Base-by-base conservation (phyloP, 2,113 vertebrate species). In the Hemiscyllium ocellatum region DNA sequence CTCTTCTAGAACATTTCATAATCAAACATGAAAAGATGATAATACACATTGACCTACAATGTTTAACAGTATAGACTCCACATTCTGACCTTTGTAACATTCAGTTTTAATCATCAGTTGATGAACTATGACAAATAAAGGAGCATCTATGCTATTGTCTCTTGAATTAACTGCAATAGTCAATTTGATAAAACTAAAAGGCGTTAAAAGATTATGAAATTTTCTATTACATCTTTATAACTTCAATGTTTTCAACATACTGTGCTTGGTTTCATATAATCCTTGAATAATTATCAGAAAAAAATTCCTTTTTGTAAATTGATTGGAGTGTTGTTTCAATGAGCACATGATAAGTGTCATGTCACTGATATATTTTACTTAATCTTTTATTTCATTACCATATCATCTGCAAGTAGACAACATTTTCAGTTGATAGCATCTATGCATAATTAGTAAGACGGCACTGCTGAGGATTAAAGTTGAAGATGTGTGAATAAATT, bases 401-500 rank as follows among this genome's bases (percentile, higher is more conserved):
- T n/a, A n/a, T 93, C 61, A 93, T 66, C 89, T 22, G 61, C 17
- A 93, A 66, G 6, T 19, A 37, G 61, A 22, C 37, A 83, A 83
- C 6, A 19, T 83, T 66, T 66, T n/a, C 17, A 37, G 89, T 61
- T 93, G 33, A n/a, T 93, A 65, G 13, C 65, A 37, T 66, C 33
- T 42, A 20, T 93, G 89, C 89, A 90, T 90, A 90, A 90, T 90
- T 90, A 90, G 87, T 90, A 65, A 13, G 87, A 90, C n/a, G 56
- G 26, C 87, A 93, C 80, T 6, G 80, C 1, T 83, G 80, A 83
- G 42, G 61, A 66, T 66, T 93, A 61, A 93, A 68, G 33, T 93
- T 66, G 61, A 83, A 83, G 80, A 93, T 93, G 33, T 65, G 65
- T n/a, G 65, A n/a, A 93, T 93, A 66, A 93, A 93, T 93, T 93